phyloP scores from a whole-genome alignment of 2,888 invertebrate genomes.

The Drosophila neotestacea region DNA sequence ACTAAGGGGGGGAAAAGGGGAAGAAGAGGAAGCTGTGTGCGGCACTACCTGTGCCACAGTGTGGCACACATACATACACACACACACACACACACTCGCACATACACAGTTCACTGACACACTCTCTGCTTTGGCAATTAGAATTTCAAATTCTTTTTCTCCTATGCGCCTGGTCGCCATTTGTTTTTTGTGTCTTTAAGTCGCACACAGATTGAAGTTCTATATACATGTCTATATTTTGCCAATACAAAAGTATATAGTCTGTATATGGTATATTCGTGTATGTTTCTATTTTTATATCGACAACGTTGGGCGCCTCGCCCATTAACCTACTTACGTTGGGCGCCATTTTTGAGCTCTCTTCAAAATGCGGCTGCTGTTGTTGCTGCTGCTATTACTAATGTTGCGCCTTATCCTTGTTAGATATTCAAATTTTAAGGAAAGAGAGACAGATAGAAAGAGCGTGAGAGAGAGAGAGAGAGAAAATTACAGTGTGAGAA shows the following conservation, averaged over 20 bases:
- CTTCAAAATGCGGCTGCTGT: conserved; percentile 3
- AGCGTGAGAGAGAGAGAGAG: not conserved
- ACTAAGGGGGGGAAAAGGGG: conserved; percentile 1
- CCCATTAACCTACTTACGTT: conserved; percentile 75
- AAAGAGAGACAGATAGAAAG: not conserved
- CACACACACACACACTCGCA: conserved; percentile 29
- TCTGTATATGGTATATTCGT: conserved; percentile 1
- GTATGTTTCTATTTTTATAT: conserved; percentile 62
- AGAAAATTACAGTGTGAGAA: not conserved
- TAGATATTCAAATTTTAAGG: conserved; percentile 70
- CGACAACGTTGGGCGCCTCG: conserved; percentile 57
- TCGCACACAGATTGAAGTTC: conserved; percentile 51
- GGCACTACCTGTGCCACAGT: conserved; percentile 23
- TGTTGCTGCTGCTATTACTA: conserved; percentile 21
- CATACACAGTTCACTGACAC: conserved; percentile 28
- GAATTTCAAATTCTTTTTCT: conserved; percentile 70
- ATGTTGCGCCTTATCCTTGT: conserved; percentile 64
- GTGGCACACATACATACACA: conserved; percentile 26
- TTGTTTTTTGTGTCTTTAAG: conserved; percentile 50
- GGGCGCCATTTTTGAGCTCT: conserved; percentile 58
- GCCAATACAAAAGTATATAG: conserved; percentile 26
- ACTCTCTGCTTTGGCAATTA: conserved; percentile 64
- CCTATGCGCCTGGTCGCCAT: conserved; percentile 48
- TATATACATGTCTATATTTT: conserved; percentile 16
- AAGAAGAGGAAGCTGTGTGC: not conserved